Base-by-base conservation (phyloP, 2,888 invertebrate genomes). In the Stenodera caucasica region DNA sequence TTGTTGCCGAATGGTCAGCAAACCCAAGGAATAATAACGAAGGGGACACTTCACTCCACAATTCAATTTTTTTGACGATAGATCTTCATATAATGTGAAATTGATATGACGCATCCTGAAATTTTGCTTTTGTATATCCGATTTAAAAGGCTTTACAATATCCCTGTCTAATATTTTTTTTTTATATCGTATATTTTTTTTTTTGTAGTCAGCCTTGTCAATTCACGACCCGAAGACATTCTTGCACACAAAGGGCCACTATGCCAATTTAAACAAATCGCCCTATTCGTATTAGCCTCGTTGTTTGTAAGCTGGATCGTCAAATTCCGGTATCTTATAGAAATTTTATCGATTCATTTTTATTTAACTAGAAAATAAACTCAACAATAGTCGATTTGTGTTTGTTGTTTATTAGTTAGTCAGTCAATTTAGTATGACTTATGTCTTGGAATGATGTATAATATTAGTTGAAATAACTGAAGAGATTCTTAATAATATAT, bases 51-150 rank as follows among this genome's bases (percentile, higher is more conserved):
- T 72, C 70, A 73, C 67, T 73, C 77, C 75, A 77, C 78, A 80
- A 79, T 79, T 80, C 78, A 79, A 80, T 80, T 80, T 76, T 76
- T 76, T 75, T 73, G 69, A 72, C 77, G 77, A 80, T 79, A 78
- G 78, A 79, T 79, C 75, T 75, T 68, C 72, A 69, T 72, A 72
- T 77, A 78, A 79, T 77, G 76, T 72, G 78, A 80, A 77, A 78
- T 79, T 79, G 79, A 80, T 79, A 79, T 78, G 78, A 76, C 74
- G 74, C 75, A 68, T 69, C 67, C 73, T 67, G 70, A 76, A 77
- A 74, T 71, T 73, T 74, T 55, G 67, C 68, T 70, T 68, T 70
- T 69, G 66, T 70, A 70, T 63, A 66, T 51, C 35, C 53, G 52
- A 61, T 61, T 53, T 51, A 58, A 61, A 54, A 40, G 61, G 45